Evolutionary conservation across 2,888 invertebrate genomes (phyloP).

Genomic region (Nomada lathburiana): DNA sequence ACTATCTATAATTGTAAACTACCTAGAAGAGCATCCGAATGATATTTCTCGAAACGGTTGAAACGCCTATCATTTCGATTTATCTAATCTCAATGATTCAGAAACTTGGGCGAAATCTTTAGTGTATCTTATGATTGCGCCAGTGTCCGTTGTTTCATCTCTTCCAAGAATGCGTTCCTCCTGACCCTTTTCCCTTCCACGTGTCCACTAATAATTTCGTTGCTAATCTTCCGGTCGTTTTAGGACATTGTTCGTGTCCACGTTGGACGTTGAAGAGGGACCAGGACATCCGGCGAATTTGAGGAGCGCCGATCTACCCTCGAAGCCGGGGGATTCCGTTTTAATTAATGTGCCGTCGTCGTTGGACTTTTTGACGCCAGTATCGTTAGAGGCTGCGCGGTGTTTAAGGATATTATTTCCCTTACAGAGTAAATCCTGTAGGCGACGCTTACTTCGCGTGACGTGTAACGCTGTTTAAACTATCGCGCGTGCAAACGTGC

Average conservation of each 20-base stretch:
- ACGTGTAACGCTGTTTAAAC: slow-evolving; percentile 47
- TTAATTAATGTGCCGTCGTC: slow-evolving; percentile 45
- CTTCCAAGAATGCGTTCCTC: neutral
- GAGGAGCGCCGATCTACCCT: neutral
- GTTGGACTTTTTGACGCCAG: slow-evolving; percentile 31
- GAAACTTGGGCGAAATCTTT: neutral
- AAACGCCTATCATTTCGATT: too few species aligned
- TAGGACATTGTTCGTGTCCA: neutral
- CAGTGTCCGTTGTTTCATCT: neutral
- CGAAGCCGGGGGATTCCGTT: slow-evolving; percentile 20
- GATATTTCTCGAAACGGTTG: too few species aligned
- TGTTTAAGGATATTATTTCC: slow-evolving; percentile 48
- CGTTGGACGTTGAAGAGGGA: neutral
- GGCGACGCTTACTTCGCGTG: slow-evolving; percentile 16
- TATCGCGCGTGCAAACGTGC: slow-evolving; percentile 50
- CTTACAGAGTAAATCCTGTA: slow-evolving; percentile 51
- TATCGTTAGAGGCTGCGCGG: slow-evolving; percentile 18
- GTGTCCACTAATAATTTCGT: slow-evolving; percentile 28
- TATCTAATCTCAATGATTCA: slow-evolving; percentile 6
- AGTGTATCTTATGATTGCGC: too few species aligned
- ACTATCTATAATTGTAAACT: neutral
- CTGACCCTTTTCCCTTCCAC: neutral
- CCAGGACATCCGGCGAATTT: slow-evolving; percentile 25
- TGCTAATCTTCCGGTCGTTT: neutral
- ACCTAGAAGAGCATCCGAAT: neutral